phyloP scores from a whole-genome alignment of 2,888 invertebrate species.

The Anoplius nigerrimus region DNA sequence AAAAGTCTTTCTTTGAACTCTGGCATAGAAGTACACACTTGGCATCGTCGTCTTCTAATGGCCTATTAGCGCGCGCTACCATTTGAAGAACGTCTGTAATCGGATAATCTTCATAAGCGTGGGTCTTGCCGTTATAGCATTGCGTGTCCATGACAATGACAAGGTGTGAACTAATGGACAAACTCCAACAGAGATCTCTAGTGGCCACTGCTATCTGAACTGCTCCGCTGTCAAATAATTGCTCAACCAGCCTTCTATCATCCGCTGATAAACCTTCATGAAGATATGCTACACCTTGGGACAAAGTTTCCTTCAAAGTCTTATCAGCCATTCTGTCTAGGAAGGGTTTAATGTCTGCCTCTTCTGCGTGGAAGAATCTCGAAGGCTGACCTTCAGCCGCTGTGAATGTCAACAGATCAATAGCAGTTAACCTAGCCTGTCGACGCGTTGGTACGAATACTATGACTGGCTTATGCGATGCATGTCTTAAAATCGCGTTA shows the following conservation, averaged over 20 bases:
- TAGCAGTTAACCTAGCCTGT: constrained; percentile 94
- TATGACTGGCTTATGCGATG: constrained; percentile 89
- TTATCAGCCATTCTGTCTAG: constrained; percentile 91
- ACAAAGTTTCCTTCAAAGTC: constrained; percentile 92
- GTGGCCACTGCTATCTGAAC: constrained; percentile 95
- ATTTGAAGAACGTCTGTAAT: constrained; percentile 98
- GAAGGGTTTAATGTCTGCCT: constrained; percentile 92
- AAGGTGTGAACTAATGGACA: constrained; percentile 93
- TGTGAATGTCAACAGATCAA: constrained; percentile 95
- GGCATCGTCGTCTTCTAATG: constrained; percentile 92
- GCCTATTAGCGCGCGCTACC: constrained; percentile 97
- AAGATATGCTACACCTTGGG: constrained; percentile 97
- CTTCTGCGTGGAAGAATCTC: constrained; percentile 92
- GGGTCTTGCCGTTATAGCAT: constrained; percentile 80
- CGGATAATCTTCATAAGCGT: constrained; percentile 98
- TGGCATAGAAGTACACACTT: constrained; percentile 98
- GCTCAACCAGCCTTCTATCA: constrained; percentile 94
- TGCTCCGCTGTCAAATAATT: constrained; percentile 94
- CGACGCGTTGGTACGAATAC: constrained; percentile 95
- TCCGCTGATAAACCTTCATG: constrained; percentile 93
- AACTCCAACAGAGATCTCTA: constrained; percentile 93
- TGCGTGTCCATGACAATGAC: constrained; percentile 98
- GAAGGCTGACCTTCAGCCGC: constrained; percentile 92
- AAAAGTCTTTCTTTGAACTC: constrained; percentile 98
- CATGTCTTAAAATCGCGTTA: constrained; percentile 90